phyloP scores from a whole-genome alignment of 1,140 invertebrate species.

The Ostrea denselamellosa region DNA sequence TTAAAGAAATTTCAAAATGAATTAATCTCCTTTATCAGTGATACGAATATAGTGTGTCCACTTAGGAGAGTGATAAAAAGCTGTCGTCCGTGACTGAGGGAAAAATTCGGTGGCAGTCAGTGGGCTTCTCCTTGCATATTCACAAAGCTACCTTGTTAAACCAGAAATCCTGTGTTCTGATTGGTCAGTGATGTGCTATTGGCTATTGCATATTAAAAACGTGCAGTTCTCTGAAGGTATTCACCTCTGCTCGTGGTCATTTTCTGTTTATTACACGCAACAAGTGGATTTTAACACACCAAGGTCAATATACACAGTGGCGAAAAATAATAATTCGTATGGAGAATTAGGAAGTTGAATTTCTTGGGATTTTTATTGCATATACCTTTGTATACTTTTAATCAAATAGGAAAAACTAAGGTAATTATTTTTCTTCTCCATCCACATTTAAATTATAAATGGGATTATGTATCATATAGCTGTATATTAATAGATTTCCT shows the following conservation, averaged over 20 bases:
- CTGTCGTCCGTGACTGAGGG: background rate
- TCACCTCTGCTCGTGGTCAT: constrained; percentile 21
- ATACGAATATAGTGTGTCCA: too few relatives aligned
- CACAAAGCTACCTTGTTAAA: constrained; percentile 20
- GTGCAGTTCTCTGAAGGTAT: constrained; percentile 26
- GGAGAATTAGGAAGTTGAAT: background rate
- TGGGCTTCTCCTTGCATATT: background rate
- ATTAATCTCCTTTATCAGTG: too few relatives aligned
- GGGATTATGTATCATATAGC: too few relatives aligned
- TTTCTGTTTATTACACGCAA: constrained; percentile 21
- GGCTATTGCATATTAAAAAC: constrained; percentile 38
- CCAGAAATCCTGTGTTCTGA: constrained; percentile 18
- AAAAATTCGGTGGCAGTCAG: background rate
- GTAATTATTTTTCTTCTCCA: background rate
- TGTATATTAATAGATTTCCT: too few relatives aligned
- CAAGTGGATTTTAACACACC: constrained; percentile 12
- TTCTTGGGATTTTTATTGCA: background rate
- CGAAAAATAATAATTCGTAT: background rate
- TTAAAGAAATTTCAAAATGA: too few relatives aligned
- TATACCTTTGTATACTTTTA: background rate
- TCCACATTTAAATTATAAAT: background rate
- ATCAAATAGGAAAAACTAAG: background rate
- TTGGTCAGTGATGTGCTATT: constrained; percentile 20
- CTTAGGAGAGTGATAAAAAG: too few relatives aligned
- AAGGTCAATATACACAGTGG: background rate